Base-by-base conservation (phyloP, 2,888 invertebrate species). In the Halocaridina rubra region DNA sequence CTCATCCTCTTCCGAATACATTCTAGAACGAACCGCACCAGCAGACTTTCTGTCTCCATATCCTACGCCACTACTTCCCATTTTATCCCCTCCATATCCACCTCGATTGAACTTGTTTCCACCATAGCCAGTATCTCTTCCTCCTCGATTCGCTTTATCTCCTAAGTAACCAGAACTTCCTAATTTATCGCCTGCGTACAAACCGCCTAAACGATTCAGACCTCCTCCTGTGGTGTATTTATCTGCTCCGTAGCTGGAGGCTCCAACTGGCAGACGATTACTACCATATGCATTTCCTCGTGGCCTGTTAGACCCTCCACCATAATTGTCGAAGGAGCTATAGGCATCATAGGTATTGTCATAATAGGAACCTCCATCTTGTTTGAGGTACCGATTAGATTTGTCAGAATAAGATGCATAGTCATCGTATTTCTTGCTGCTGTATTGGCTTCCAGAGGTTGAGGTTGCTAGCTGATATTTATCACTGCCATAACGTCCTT, bases 1-100 rank as follows among this genome's bases (percentile, higher is more conserved):
- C n/a, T n/a, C n/a, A 24, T 53, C 76, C 22, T 77, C 81, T 3
- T 77, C 81, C 3, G 76, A 59, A 30, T 82, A 82, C 8, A 77
- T 22, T 22, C 81, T 82, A 29, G 57, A 30, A 30, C 69, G 29
- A 29, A n/a, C 27, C 16, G 29, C 69, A 19, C 22, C 69, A 29
- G 16, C 69, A 30, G 32, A 0, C 16, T 69, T 69, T 10, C n/a
- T 8, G 7, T 69, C 69, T 53, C 53, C 53, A 29, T 69, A 69
- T 2, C 29, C 16, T n/a, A 69, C n/a, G 29, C 29, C 39, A 29
- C 81, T 77, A 24, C 69, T 27, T 16, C 75, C 71, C 16, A 57
- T 33, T 33, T 82, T 82, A 13, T 22, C 71, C 39, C 61, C 77
- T 72, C 33, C 59, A 29, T 82, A 82, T 27, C 77, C 77, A 27